Evolutionary conservation across 2,888 invertebrate species (phyloP).

Genomic region (Saturnia pavonia): DNA sequence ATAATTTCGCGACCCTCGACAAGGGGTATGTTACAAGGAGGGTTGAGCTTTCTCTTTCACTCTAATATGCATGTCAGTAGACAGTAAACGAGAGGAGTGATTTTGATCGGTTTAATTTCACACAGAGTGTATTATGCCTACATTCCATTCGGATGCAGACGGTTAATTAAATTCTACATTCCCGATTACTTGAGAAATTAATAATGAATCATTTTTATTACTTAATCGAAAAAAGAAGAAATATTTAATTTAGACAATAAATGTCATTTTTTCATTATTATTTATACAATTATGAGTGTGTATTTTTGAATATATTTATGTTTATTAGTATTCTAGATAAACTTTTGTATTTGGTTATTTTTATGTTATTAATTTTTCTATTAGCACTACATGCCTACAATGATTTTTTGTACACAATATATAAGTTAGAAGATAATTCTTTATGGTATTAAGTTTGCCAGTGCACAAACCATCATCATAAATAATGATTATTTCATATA

Average conservation of each 20-base stretch:
- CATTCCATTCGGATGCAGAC: not conserved
- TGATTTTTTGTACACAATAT: too few species aligned
- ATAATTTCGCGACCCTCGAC: slow-evolving; percentile 51
- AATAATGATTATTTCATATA: too few species aligned
- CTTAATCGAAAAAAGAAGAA: too few species aligned
- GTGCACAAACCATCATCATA: too few species aligned
- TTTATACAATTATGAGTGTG: not conserved
- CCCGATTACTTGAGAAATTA: not conserved
- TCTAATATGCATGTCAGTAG: slow-evolving; percentile 13
- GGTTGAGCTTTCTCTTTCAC: slow-evolving; percentile 37
- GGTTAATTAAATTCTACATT: slow-evolving; percentile 1
- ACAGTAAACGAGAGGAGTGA: slow-evolving; percentile 25
- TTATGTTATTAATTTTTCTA: too few species aligned
- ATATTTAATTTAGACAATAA: too few species aligned
- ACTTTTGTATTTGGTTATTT: too few species aligned
- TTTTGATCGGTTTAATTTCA: slow-evolving; percentile 6
- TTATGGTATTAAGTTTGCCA: too few species aligned
- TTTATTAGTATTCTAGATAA: too few species aligned
- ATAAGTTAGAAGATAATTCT: too few species aligned
- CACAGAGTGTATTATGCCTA: not conserved
- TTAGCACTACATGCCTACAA: too few species aligned
- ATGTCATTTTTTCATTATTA: not conserved
- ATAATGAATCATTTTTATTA: not conserved
- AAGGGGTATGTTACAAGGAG: slow-evolving; percentile 43
- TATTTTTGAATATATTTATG: too few species aligned